Evolutionary conservation across 1,140 invertebrate genomes (phyloP), one percentile per base, ranked within the genome.

Genomic region (Apolygus lucorum): DNA sequence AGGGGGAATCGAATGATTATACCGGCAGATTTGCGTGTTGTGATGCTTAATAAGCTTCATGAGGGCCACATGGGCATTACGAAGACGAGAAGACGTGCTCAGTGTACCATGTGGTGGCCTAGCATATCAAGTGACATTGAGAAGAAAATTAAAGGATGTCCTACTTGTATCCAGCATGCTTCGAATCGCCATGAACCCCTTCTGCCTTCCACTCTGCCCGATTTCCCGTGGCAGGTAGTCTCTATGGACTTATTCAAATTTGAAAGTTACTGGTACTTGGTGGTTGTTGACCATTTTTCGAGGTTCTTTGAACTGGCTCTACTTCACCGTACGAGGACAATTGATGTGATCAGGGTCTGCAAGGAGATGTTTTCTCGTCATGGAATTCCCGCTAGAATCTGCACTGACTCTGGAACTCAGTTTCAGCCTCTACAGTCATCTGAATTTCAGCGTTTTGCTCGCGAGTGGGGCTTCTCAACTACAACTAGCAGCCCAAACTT

Each of bases 61-160:
- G 22, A 21, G 8, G 54, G 54, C 4, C 54, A 59, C 22, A 8
- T 17, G 22, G 54, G 54, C 8, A 22, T 59, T 11, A 14, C 54
- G 22, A 59, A 59, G 22, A 59, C 54, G 4, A 11, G 54, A 59
- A 8, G 11, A 4, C 11, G 54, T 11, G 54, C 54, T 59, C 54
- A 59, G 22, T 4, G 22, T 4, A 59, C 54, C 4, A 59, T 59
- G 54, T 59, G 54, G 54, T 59, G 54, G 54, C 54, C 54, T 59
- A 21, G 54, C 4, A 59, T 59, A 17, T 59, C 54, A 59, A 8
- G 22, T 8, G 13, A 59, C 8, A 59, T 59, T 22, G 54, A 59
- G 22, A 11, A 59, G 4, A 59, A 59, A 59, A 59, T 59, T 4
- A 22, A 11, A 59, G 4, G 8, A 59, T 59, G 54, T 59, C 54